These are phyloP conservation scores for Copidosoma floridanum DNA, from an alignment of 1,140 invertebrate species.

Conservation along the genomic window DNA sequence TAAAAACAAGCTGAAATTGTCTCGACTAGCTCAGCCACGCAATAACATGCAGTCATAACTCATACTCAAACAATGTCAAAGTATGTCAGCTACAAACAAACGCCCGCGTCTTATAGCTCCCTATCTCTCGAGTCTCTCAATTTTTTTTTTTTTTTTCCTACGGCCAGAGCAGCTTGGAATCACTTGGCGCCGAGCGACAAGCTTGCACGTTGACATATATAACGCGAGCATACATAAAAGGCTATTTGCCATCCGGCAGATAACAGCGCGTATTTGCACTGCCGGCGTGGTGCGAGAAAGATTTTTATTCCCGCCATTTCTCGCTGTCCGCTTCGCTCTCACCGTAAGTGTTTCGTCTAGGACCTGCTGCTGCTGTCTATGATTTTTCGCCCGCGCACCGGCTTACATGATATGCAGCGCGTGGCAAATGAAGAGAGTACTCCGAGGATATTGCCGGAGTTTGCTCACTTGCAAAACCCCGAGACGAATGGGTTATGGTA, in stretches of 20 bases:
- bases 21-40: too few species aligned
- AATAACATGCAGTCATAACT: too few species aligned
- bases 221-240: neutral
- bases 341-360: too few species aligned
- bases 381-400: neutral
- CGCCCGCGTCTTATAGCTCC: neutral
- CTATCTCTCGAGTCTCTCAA: neutral
- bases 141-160: neutral
- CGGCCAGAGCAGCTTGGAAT: neutral
- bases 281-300: too few species aligned
- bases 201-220: too few species aligned
- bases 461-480: conserved; percentile 27
- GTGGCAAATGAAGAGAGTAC: conserved; percentile 23
- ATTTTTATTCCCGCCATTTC: too few species aligned
- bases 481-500: conserved; percentile 26
- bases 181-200: too few species aligned
- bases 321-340: too few species aligned
- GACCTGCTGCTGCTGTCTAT: neutral
- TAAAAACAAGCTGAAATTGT: too few species aligned
- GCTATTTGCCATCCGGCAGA: neutral
- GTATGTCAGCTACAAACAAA: too few species aligned
- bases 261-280: neutral
- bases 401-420: too few species aligned
- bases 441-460: conserved; percentile 18
- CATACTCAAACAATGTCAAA: too few species aligned